Conservation (phyloP, 1,140 invertebrate genomes). For the Magallana ariakensis region DNA sequence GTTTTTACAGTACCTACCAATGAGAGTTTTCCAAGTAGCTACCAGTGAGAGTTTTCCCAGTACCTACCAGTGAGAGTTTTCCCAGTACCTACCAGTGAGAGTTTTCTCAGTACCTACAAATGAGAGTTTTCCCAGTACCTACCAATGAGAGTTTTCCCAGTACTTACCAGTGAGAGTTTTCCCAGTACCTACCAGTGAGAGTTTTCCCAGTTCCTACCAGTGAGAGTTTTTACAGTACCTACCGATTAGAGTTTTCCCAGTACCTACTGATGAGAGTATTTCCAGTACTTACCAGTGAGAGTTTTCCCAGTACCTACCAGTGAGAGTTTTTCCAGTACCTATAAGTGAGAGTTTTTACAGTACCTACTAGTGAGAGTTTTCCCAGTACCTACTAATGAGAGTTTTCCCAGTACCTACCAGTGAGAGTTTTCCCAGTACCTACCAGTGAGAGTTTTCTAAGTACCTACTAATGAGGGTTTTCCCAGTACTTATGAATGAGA, state of each 20-base stretch:
- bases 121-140: slow-evolving; percentile 23
- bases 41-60: slow-evolving; percentile 73
- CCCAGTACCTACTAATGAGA: no score
- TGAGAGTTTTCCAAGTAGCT: slow-evolving; percentile 19
- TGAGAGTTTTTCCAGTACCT: slow-evolving; percentile 75
- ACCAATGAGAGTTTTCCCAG: slow-evolving; percentile 73
- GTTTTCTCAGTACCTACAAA: no score
- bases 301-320: slow-evolving; percentile 57
- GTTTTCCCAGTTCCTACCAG: slow-evolving; percentile 62
- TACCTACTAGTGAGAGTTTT: slow-evolving; percentile 71
- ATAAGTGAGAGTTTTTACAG: no score
- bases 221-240: slow-evolving; percentile 75
- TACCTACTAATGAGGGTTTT: no score
- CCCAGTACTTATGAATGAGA: slow-evolving; percentile 67
- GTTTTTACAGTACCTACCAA: no score
- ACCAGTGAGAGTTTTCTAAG: slow-evolving; percentile 73
- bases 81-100: slow-evolving; percentile 68
- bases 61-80: no score
- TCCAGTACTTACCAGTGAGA: no score
- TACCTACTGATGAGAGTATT: slow-evolving; percentile 70
- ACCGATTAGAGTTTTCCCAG: no score
- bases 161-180: no score
- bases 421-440: slow-evolving; percentile 64
- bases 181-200: slow-evolving; percentile 68
- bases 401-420: slow-evolving; percentile 57